phyloP scores from a whole-genome alignment of 2,113 vertebrate species.

The Psephotus haematonotus region DNA sequence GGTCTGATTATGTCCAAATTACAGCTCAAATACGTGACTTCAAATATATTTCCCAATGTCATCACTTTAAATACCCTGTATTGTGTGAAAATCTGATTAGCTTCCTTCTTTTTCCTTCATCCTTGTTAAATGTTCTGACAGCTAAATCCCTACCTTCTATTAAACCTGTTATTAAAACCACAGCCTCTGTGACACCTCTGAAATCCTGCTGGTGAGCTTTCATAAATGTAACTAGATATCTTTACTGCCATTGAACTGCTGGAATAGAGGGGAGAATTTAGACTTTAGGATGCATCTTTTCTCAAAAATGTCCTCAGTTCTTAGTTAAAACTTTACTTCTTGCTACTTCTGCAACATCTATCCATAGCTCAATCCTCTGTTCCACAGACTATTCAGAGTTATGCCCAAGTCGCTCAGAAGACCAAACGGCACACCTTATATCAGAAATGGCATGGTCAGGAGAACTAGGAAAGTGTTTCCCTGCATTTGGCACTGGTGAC shows the following conservation, averaged over 20 bases:
- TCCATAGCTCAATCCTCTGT: background rate
- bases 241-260: background rate
- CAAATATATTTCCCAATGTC: background rate
- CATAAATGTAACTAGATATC: background rate
- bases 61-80: background rate
- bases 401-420: background rate
- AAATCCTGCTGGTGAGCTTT: background rate
- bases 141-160: background rate
- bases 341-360: background rate
- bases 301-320: background rate
- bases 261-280: background rate
- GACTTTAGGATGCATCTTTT: background rate
- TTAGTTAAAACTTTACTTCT: background rate
- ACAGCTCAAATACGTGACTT: background rate
- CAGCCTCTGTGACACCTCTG: background rate
- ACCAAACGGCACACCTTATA: background rate
- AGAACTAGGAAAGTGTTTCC: too few relatives aligned
- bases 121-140: background rate
- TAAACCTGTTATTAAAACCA: background rate
- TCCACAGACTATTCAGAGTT: background rate
- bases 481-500: fast-evolving
- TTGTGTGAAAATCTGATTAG: constrained; percentile 26
- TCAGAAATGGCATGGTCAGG: fast-evolving
- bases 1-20: background rate
- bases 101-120: background rate